Base-by-base conservation (phyloP, 35 echinoderm and acorn worm species). In the Antedon bifida region DNA sequence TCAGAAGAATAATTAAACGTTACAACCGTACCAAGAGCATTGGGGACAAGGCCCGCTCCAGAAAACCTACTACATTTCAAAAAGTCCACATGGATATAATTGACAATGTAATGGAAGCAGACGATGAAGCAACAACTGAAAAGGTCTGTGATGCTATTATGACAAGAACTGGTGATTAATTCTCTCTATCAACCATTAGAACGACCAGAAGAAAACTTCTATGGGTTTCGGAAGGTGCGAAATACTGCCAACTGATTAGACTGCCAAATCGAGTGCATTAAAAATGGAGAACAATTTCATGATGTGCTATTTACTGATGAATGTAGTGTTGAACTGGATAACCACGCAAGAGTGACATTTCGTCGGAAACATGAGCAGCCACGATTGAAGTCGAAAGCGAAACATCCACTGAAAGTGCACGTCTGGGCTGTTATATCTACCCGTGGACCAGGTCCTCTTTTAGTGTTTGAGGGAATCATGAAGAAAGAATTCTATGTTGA, bases 401-500 rank as follows among this genome's bases (percentile, higher is more conserved):
- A 92, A 74, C 90, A 87, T 73, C 86, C 86, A 21, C 19, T 35
- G 0, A 87, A 82, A 73, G 12, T 87, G 11, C 86, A 87, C 35
- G 78, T 80, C n/a, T 87, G 86, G 86, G 79, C 76, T 17, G 42
- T 78, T 16, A 82, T 87, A 30, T 80, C 38, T 17, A 87, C 38
- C 38, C 80, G 86, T 28, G 86, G 78, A 3, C 28, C 79, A 4
- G 82, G 78, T 0, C 36, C 81, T 29, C 75, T 87, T 23, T 4
- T 82, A 2, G 82, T 87, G 0, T 87, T 87, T 35, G 79, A 87
- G 81, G 86, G 86, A 17, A 87, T 87, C 2, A 87, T 87, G 86
- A 82, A 39, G 3, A 26, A 10, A 35, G 78, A 87, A 13, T 87
- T 87, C 74, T 87, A 34, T 74, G 36, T 33, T 75, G 19, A 75